Evolutionary conservation across 1,140 invertebrate genomes (phyloP).

Genomic region (Linepithema humile): DNA sequence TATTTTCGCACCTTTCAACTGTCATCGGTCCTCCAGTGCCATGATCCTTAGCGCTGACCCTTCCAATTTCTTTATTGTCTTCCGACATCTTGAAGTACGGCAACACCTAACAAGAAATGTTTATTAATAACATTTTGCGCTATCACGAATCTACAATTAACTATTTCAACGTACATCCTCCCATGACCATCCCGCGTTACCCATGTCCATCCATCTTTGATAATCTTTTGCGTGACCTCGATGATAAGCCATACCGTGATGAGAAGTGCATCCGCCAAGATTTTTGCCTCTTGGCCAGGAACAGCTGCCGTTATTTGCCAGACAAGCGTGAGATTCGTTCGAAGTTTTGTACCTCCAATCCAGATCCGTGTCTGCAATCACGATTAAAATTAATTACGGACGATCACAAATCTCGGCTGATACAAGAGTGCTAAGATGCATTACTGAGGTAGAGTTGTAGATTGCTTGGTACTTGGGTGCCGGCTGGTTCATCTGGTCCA

Average conservation of each 20-base stretch:
- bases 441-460: slow-evolving; percentile 72
- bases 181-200: slow-evolving; percentile 87
- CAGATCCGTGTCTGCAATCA: slow-evolving; percentile 87
- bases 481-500: slow-evolving; percentile 82
- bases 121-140: not conserved
- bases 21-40: slow-evolving; percentile 82
- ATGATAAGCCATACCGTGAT: slow-evolving; percentile 90
- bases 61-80: slow-evolving; percentile 84
- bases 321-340: slow-evolving; percentile 92
- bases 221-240: slow-evolving; percentile 87
- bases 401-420: not conserved
- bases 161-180: slow-evolving; percentile 79
- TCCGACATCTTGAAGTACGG: slow-evolving; percentile 86
- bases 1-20: slow-evolving; percentile 81
- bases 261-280: slow-evolving; percentile 86
- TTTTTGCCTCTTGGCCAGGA: slow-evolving; percentile 81
- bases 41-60: slow-evolving; percentile 81
- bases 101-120: slow-evolving; percentile 77
- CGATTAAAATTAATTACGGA: not conserved
- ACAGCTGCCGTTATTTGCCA: slow-evolving; percentile 85
- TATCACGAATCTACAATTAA: not conserved
- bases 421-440: not conserved
- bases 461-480: slow-evolving; percentile 77
- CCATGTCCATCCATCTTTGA: slow-evolving; percentile 85
- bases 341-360: slow-evolving; percentile 97